These are phyloP conservation scores for Coelopa pilipes DNA, from an alignment of 2,888 invertebrate genomes.

Conservation along the genomic window DNA sequence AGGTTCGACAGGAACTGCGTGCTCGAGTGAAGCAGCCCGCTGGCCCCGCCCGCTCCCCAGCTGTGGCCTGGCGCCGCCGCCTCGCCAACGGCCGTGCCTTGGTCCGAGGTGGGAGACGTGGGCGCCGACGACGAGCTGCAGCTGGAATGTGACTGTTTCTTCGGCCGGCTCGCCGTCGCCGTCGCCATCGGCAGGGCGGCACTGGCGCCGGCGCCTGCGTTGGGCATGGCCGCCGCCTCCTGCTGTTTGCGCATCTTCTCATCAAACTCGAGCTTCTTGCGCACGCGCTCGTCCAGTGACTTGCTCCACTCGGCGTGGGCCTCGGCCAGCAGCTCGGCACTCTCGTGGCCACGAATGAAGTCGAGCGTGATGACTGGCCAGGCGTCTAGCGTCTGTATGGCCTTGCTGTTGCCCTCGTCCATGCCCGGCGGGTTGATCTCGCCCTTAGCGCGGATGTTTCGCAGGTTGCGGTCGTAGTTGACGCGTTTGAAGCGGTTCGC, in stretches of 20 bases:
- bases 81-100: constrained; percentile 5
- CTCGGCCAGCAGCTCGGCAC: constrained; percentile 48
- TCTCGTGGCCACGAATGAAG: constrained; percentile 66
- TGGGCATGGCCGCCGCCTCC: not conserved
- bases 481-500: constrained; percentile 86
- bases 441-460: constrained; percentile 84
- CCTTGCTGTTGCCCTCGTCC: constrained; percentile 80
- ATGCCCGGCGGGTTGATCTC: constrained; percentile 81
- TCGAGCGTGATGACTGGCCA: constrained; percentile 74
- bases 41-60: constrained; percentile 37
- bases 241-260: constrained; percentile 15
- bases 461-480: constrained; percentile 85
- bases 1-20: constrained; percentile 75
- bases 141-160: constrained; percentile 41
- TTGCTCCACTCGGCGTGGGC: constrained; percentile 58
- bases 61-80: constrained; percentile 36
- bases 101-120: constrained; percentile 53
- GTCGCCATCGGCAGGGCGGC: too few species aligned
- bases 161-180: not conserved
- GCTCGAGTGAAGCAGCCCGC: constrained; percentile 68
- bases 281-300: constrained; percentile 53
- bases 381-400: constrained; percentile 80
- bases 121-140: constrained; percentile 52
- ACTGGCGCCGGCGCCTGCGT: not conserved
- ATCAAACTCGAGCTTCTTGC: constrained; percentile 54